Evolutionary conservation across 2,113 vertebrate species (phyloP), one percentile per base, ranked within the genome.

Genomic region (Lampris incognitus): DNA sequence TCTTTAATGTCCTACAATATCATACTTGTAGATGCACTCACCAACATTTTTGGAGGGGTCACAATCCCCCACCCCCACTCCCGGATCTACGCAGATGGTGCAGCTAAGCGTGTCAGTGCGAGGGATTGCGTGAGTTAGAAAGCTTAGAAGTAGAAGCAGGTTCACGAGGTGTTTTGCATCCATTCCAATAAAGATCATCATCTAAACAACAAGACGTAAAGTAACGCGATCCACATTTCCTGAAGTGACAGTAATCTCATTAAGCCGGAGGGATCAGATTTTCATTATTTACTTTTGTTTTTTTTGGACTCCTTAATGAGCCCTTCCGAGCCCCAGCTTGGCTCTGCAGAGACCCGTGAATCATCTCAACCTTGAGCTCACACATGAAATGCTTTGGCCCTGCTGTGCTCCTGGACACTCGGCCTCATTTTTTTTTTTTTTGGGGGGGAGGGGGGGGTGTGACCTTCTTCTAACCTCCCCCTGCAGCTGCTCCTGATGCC

Each of bases 381-480:
- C 24, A 37, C 9, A 61, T 9, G 39, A 63, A 75, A 74, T 83
- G 70, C 49, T 82, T 50, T 52, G 77, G 63, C 76, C 58, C 74
- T 85, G 67, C 82, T 82, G 81, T 61, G 74, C 85, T 88, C 75
- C 88, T 86, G 81, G 87, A 88, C 81, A 58, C 70, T 72, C 69
- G 67, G 72, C 68, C 87, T 83, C 80, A 51, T 72, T 85, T 84
- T 36, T 52, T 48, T 24, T 24, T 24, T 24, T 24, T n/a, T n/a
- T n/a, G n/a, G n/a, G 24, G 24, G 9, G 24, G 0, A 0, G 24
- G 24, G 24, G 24, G 24, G 66, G 66, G 6, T 65, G 69, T 81
- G 88, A 93, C 92, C 90, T 93, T 92, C 80, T 59, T 76, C 83
- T 70, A 82, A 90, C 90, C 88, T 92, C 85, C 76, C 76, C 76